Evolutionary conservation across 1,140 invertebrate species (phyloP).

Genomic region (Psilanteris sp.): DNA sequence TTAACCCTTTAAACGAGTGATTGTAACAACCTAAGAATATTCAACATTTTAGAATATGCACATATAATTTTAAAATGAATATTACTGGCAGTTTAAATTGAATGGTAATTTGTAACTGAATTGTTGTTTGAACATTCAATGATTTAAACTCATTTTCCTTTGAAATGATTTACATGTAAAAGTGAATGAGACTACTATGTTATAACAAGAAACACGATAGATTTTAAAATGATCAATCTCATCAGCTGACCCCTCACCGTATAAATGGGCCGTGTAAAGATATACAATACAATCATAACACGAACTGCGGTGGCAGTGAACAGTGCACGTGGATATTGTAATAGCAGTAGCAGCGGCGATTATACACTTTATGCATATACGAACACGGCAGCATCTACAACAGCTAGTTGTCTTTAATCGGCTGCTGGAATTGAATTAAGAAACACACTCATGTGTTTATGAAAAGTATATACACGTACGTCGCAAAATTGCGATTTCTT

Average conservation of each 20-base stretch:
- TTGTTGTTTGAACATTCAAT: too few species aligned
- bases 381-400: slow-evolving; percentile 76
- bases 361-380: slow-evolving; percentile 73
- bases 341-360: slow-evolving; percentile 72
- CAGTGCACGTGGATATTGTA: slow-evolving; percentile 79
- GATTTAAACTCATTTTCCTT: too few species aligned
- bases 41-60: too few species aligned
- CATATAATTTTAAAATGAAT: too few species aligned
- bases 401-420: slow-evolving; percentile 69
- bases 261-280: slow-evolving; percentile 58
- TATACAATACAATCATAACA: slow-evolving; percentile 73
- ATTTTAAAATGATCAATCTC: too few species aligned
- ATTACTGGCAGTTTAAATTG: too few species aligned
- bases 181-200: too few species aligned
- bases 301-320: slow-evolving; percentile 80
- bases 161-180: too few species aligned
- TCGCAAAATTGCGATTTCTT: slow-evolving; percentile 26
- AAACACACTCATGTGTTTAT: slow-evolving; percentile 33
- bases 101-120: too few species aligned
- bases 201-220: too few species aligned
- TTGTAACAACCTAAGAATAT: too few species aligned
- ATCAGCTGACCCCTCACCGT: slow-evolving; percentile 52
- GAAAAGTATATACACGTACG: slow-evolving; percentile 37
- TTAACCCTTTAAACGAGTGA: too few species aligned
- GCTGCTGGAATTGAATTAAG: slow-evolving; percentile 39